Percentiles rank a stretch among this genome's conserved stretches.
Evolutionary conservation across 2,113 vertebrate genomes (phyloP).

Genomic region (Burhinus bistriatus): DNA sequence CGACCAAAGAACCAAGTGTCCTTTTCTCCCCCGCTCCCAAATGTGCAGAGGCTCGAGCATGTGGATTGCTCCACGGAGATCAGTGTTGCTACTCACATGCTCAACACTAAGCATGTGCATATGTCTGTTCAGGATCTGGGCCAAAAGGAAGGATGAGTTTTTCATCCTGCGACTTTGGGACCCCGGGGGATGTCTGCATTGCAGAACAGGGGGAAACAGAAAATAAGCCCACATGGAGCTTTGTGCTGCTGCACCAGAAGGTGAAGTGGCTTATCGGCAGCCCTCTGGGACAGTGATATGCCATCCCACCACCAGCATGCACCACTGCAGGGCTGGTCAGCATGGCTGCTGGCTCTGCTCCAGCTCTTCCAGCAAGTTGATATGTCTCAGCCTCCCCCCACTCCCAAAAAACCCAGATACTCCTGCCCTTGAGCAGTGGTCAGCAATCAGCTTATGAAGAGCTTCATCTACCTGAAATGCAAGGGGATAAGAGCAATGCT

Average conservation of each 20-base stretch:
- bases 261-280: background rate
- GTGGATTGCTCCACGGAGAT: background rate
- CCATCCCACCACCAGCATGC: background rate
- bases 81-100: slow-evolving; percentile 8
- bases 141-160: slow-evolving; percentile 39
- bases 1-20: slow-evolving; percentile 10
- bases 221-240: background rate
- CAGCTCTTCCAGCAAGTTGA: background rate
- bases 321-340: background rate
- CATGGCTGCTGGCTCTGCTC: background rate
- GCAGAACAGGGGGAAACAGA: background rate
- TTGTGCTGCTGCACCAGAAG: background rate
- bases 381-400: background rate
- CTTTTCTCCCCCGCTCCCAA: background rate
- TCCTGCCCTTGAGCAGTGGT: background rate
- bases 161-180: background rate
- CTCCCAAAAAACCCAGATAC: background rate
- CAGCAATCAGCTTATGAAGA: background rate
- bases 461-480: background rate
- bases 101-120: background rate
- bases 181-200: background rate
- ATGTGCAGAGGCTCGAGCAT: background rate
- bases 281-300: background rate
- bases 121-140: background rate
- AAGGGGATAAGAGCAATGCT: background rate